Conservation (phyloP, 2,797 vertebrate genomes). For the Psittacula echo region DNA sequence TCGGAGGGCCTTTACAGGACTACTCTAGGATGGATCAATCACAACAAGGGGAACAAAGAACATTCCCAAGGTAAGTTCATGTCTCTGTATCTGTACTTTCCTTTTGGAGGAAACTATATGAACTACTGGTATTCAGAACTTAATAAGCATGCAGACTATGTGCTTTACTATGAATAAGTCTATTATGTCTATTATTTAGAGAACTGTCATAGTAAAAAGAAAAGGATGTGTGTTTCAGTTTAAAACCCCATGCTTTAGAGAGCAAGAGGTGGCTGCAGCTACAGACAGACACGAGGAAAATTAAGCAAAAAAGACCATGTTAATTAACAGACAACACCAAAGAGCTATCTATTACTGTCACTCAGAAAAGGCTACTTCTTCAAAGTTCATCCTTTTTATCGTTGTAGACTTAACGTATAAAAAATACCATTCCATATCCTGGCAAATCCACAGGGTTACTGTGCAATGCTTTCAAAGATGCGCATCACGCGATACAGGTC, state of each 20-base stretch:
- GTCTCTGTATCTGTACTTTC: neutral
- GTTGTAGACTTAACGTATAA: neutral
- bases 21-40: neutral
- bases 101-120: neutral
- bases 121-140: neutral
- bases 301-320: neutral
- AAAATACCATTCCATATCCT: neutral
- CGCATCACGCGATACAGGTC: neutral
- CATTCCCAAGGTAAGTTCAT: neutral
- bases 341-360: conserved; percentile 7
- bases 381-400: neutral
- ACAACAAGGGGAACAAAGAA: neutral
- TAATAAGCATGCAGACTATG: neutral
- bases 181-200: neutral
- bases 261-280: neutral
- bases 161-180: neutral
- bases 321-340: conserved; percentile 19
- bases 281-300: neutral
- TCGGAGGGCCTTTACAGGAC: neutral
- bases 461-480: neutral
- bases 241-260: neutral
- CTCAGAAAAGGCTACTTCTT: conserved; percentile 39
- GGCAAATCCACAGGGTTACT: neutral
- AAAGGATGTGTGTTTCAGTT: neutral
- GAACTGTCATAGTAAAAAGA: neutral